phyloP scores from a whole-genome alignment of 2,797 vertebrate genomes.

The Meda fulgida region DNA sequence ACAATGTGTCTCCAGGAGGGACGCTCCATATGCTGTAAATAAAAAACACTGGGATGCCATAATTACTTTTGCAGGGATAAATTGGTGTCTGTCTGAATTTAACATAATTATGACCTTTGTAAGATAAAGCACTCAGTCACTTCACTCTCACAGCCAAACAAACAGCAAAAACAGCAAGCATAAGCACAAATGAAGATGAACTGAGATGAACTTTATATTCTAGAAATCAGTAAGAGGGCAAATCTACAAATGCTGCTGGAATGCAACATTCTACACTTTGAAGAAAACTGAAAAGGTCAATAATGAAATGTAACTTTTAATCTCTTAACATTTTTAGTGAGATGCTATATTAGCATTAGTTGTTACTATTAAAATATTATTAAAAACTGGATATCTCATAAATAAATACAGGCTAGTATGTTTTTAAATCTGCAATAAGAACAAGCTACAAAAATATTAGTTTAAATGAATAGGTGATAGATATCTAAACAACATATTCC shows the following conservation, averaged over 20 bases:
- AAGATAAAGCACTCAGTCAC: constrained; percentile 7
- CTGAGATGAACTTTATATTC: not conserved
- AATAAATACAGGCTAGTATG: not conserved
- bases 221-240: not conserved
- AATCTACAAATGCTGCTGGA: not conserved
- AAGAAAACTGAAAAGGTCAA: not conserved
- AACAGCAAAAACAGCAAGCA: not conserved
- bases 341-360: no score
- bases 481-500: not conserved
- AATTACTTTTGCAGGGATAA: constrained; percentile 15
- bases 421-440: not conserved
- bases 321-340: no score
- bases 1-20: constrained; percentile 18
- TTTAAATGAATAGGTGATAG: not conserved
- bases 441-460: not conserved
- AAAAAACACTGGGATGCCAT: not conserved
- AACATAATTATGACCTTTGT: constrained; percentile 30
- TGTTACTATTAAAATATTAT: not conserved
- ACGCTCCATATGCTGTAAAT: constrained; percentile 22
- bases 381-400: not conserved
- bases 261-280: not conserved
- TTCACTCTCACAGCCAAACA: not conserved
- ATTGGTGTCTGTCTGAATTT: constrained; percentile 1
- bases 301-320: not conserved
- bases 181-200: not conserved